Percentiles rank a stretch among this genome's conserved stretches.
phyloP scores from a whole-genome alignment of 2,113 vertebrate genomes.

The Lagopus leucura region DNA sequence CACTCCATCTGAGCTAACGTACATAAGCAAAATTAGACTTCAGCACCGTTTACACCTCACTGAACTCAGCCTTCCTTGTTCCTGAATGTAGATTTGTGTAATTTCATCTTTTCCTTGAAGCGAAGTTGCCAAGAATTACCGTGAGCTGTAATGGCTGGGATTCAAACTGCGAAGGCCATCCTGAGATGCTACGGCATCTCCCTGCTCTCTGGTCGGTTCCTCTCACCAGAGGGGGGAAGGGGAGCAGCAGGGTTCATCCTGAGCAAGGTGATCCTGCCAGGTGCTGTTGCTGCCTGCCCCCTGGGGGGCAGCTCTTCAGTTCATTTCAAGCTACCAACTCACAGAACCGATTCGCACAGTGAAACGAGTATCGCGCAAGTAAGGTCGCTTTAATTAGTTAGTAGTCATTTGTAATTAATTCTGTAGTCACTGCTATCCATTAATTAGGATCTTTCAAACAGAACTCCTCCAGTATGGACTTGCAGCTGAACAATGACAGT shows the following conservation, averaged over 20 bases:
- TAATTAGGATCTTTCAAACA: background rate
- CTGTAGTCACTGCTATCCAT: background rate
- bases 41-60: background rate
- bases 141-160: background rate
- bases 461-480: background rate
- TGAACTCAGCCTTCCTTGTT: background rate
- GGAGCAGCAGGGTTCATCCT: background rate
- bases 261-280: background rate
- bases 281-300: background rate
- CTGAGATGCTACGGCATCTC: background rate
- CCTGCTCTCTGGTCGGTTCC: background rate
- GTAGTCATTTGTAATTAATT: background rate
- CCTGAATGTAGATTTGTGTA: background rate
- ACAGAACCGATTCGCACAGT: background rate
- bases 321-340: background rate
- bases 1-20: background rate
- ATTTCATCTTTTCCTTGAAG: background rate
- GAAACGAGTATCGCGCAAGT: background rate
- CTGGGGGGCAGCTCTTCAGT: accelerated
- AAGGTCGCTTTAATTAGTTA: background rate
- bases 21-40: background rate
- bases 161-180: background rate
- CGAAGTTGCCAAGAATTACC: background rate
- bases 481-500: background rate
- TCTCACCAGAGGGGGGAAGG: background rate